phyloP scores from a whole-genome alignment of 1,140 invertebrate genomes.

The Drosophila lini region DNA sequence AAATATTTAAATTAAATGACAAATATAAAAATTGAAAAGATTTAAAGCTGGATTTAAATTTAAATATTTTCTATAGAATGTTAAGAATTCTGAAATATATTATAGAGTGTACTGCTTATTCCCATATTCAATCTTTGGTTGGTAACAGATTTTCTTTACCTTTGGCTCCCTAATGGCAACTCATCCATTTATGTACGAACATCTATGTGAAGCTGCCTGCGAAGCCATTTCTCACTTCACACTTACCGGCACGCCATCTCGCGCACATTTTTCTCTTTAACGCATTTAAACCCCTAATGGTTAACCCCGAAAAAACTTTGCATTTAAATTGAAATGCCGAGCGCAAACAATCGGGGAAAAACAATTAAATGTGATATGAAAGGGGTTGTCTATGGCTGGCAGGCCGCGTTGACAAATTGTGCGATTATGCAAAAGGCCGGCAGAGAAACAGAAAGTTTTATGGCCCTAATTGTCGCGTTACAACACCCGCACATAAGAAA shows the following conservation, averaged over 20 bases:
- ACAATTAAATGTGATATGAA: constrained; percentile 52
- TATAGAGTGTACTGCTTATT: background rate
- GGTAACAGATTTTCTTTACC: background rate
- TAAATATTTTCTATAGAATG: background rate
- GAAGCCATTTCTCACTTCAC: constrained; percentile 48
- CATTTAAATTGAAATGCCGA: constrained; percentile 67
- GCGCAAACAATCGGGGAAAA: constrained; percentile 12
- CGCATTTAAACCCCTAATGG: constrained; percentile 57
- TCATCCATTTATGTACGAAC: constrained; percentile 15
- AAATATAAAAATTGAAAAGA: background rate
- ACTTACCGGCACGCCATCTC: constrained; percentile 60
- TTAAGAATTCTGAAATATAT: background rate
- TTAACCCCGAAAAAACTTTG: constrained; percentile 47
- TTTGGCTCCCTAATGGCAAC: constrained; percentile 27
- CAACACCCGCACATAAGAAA: constrained; percentile 41
- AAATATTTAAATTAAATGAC: background rate
- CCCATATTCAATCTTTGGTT: background rate
- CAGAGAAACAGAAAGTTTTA: constrained; percentile 34
- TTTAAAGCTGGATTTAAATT: background rate
- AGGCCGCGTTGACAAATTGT: constrained; percentile 64
- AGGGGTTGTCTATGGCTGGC: constrained; percentile 40
- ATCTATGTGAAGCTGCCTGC: background rate
- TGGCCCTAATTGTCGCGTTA: constrained; percentile 68
- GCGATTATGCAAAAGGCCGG: constrained; percentile 63
- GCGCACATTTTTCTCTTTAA: constrained; percentile 54